These are phyloP conservation scores for Ptilorrhoa leucosticta DNA, from an alignment of 2,113 vertebrate species.

Conservation along the genomic window DNA sequence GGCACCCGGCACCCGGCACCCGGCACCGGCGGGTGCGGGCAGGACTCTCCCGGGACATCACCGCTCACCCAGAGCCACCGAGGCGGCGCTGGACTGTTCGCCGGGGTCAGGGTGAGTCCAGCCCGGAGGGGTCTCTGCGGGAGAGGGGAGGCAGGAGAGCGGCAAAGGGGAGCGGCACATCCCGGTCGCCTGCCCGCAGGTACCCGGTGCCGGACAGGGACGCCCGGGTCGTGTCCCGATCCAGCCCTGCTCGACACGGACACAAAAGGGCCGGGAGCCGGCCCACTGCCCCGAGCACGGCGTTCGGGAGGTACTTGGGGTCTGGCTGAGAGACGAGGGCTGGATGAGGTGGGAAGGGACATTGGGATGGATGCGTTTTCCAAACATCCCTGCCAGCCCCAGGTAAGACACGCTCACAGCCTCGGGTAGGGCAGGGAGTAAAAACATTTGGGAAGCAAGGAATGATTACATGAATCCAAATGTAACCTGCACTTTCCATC, in stretches of 20 bases:
- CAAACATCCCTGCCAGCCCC: neutral
- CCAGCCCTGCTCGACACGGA: neutral
- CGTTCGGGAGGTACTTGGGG: neutral
- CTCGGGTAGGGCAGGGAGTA: neutral
- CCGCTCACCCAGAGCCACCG: neutral
- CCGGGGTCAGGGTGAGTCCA: neutral
- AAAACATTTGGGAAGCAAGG: neutral
- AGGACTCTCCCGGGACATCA: neutral
- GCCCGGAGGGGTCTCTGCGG: neutral
- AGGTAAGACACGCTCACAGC: accelerated
- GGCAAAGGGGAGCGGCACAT: neutral
- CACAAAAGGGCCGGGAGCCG: accelerated
- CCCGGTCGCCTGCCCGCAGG: neutral
- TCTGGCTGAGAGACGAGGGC: neutral
- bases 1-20: neutral
- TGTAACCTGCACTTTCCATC: accelerated
- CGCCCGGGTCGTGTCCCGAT: neutral
- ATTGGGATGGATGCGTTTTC: accelerated
- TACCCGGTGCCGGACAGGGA: neutral
- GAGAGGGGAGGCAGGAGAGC: neutral
- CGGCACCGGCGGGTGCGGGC: neutral
- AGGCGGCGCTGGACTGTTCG: neutral
- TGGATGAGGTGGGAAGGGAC: neutral
- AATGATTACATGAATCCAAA: accelerated
- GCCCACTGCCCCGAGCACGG: neutral